Evolutionary conservation across 2,797 vertebrate species (phyloP), one percentile per base, ranked within the genome.

Genomic region (Rhinichthys osculus): DNA sequence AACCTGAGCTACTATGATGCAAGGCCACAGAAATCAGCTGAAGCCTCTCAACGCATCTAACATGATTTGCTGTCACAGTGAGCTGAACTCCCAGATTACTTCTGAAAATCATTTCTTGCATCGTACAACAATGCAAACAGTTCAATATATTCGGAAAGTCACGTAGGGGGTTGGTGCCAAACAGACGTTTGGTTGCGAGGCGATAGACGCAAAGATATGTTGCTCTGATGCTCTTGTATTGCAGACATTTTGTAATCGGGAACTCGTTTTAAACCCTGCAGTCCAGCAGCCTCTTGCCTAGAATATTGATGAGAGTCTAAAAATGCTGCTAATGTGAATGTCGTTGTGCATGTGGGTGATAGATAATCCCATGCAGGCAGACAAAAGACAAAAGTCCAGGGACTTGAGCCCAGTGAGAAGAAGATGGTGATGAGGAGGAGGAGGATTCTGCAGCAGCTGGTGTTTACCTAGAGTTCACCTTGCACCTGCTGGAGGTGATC

Each of bases 1-100:
- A 92, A 93, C 93, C 89, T 92, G 86, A 86, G 90, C 89, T 85
- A 33, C 89, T 85, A 89, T 90, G 89, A 93, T 89, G 88, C 87
- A 81, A 89, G 86, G 82, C 79, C 82, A 79, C 93, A 92, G 92
- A 92, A 88, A 89, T 91, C 90, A 88, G 87, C 91, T 90, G 87
- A 74, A 92, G 92, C 88, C 81, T 83, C 85, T 92, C 89, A 87
- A 89, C 85, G 85, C 89, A 87, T 90, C 84, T 85, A 86, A 86
- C 81, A 86, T 85, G 74, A 84, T 92, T 93, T 93, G 88, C 87
- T 52, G 90, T 89, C 90, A 89, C 85, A 54, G 83, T 88, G 91
- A 90, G 90, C 90, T 91, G 71, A 90, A 91, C 87, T 88, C 88
- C 88, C 88, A 86, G 78, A 85, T 81, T 85, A 85, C 42, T 74